These are phyloP conservation scores for Sabellastarte sp. DNA, from an alignment of 2,888 invertebrate species.

Conservation along the genomic window DNA sequence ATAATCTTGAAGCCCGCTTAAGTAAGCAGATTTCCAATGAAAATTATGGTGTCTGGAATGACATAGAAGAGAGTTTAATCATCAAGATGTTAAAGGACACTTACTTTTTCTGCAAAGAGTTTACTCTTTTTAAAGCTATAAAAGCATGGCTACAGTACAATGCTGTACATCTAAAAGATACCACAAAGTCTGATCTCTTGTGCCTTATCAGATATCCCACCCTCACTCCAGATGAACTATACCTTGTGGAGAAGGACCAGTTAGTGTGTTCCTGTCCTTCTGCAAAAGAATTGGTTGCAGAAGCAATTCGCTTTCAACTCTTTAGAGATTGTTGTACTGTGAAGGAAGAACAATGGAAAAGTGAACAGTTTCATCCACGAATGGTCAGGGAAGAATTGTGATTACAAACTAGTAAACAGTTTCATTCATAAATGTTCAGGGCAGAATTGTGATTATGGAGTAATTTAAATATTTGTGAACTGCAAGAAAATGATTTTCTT, in stretches of 20 bases:
- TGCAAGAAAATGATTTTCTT: too few species aligned
- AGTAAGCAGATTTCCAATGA: slow-evolving; percentile 22
- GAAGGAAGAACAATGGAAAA: slow-evolving; percentile 19
- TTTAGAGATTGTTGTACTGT: slow-evolving; percentile 14
- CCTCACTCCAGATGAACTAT: slow-evolving; percentile 17
- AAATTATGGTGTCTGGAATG: slow-evolving; percentile 25
- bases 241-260: slow-evolving; percentile 20
- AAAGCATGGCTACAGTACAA: slow-evolving; percentile 19
- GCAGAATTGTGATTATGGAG: too few species aligned
- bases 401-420: too few species aligned
- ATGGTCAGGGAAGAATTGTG: slow-evolving; percentile 11
- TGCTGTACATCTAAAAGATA: neutral
- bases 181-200: slow-evolving; percentile 9
- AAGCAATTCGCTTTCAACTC: slow-evolving; percentile 25
- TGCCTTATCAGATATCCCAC: slow-evolving; percentile 22
- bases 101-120: slow-evolving; percentile 26
- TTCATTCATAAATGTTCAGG: too few species aligned
- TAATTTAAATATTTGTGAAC: too few species aligned
- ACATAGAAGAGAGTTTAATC: slow-evolving; percentile 17
- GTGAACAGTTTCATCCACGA: slow-evolving; percentile 18
- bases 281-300: slow-evolving; percentile 8
- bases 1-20: slow-evolving; percentile 28
- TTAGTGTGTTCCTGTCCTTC: slow-evolving; percentile 10
- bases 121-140: slow-evolving; percentile 21
- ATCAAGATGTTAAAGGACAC: slow-evolving; percentile 20